Evolutionary conservation across 2,888 invertebrate genomes (phyloP).

Genomic region (Hesperia comma): DNA sequence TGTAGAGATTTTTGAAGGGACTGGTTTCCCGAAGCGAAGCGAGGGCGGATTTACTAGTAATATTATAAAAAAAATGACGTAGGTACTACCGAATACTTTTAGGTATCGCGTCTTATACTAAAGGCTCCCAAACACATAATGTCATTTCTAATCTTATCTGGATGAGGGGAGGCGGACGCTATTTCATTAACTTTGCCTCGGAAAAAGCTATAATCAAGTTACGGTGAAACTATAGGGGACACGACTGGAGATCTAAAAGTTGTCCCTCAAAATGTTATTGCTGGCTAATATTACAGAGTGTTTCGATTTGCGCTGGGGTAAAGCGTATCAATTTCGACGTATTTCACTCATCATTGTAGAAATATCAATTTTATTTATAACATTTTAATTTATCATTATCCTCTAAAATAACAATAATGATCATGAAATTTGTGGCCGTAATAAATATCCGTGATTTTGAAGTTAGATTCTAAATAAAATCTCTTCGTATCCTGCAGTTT

Average conservation of each 20-base stretch:
- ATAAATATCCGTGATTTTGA: too few species aligned
- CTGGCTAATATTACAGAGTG: neutral
- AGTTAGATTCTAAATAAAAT: too few species aligned
- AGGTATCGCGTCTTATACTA: constrained; percentile 13
- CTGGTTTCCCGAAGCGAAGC: too few species aligned
- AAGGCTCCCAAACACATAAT: constrained; percentile 25
- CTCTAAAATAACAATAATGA: too few species aligned
- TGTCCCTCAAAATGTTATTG: neutral
- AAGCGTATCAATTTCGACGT: too few species aligned
- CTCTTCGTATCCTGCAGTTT: too few species aligned
- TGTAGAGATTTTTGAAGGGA: too few species aligned
- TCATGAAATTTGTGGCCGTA: too few species aligned
- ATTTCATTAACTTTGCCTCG: constrained; percentile 43
- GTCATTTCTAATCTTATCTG: constrained; percentile 35
- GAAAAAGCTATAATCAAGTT: constrained; percentile 46
- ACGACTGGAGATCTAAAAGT: constrained; percentile 34
- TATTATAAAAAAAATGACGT: neutral
- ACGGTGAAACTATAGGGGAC: constrained; percentile 44
- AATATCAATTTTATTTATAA: too few species aligned
- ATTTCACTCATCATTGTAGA: too few species aligned
- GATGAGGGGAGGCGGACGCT: constrained; percentile 36
- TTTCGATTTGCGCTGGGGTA: neutral
- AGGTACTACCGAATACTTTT: neutral
- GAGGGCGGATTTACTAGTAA: too few species aligned
- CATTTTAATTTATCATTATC: too few species aligned